A percentile compares a stretch with the other conserved stretches of the same genome.
phyloP scores from a whole-genome alignment of 2,888 invertebrate genomes.

The Pandemis cinnamomeana region DNA sequence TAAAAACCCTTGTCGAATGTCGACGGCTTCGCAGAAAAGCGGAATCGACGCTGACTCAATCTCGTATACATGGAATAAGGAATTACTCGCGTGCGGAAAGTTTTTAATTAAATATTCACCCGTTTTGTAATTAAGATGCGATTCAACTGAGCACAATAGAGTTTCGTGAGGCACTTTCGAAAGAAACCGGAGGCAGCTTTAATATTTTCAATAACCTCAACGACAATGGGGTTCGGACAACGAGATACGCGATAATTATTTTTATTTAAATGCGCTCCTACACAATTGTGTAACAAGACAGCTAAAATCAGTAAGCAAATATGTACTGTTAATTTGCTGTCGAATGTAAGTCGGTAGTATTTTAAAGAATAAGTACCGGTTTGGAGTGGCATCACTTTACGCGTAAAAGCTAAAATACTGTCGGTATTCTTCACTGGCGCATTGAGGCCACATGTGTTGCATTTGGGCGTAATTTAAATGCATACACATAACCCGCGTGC shows the following conservation, averaged over 20 bases:
- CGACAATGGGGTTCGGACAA: constrained; percentile 28
- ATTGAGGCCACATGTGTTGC: constrained; percentile 56
- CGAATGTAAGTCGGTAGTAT: not conserved
- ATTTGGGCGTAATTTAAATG: constrained; percentile 77
- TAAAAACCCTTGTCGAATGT: constrained; percentile 82
- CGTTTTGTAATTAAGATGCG: constrained; percentile 81
- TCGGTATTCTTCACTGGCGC: constrained; percentile 47
- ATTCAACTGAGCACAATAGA: constrained; percentile 76
- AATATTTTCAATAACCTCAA: constrained; percentile 54
- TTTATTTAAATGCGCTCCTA: constrained; percentile 48
- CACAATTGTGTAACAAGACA: constrained; percentile 46
- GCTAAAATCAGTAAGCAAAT: constrained; percentile 30
- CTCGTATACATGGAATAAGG: constrained; percentile 82
- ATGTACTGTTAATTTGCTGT: not conserved
- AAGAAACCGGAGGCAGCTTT: constrained; percentile 67
- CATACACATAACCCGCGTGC: constrained; percentile 70
- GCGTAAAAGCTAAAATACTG: constrained; percentile 51
- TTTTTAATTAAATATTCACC: constrained; percentile 84
- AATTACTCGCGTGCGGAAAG: constrained; percentile 82
- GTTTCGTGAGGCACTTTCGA: constrained; percentile 67
- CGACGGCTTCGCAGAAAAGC: constrained; percentile 75
- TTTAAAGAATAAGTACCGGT: constrained; percentile 9
- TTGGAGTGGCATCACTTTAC: constrained; percentile 43
- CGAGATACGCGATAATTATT: constrained; percentile 49
- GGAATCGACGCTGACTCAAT: constrained; percentile 79